These are phyloP conservation scores for Acanthoscelides obtectus DNA, from an alignment of 2,888 invertebrate genomes.

Conservation along the genomic window DNA sequence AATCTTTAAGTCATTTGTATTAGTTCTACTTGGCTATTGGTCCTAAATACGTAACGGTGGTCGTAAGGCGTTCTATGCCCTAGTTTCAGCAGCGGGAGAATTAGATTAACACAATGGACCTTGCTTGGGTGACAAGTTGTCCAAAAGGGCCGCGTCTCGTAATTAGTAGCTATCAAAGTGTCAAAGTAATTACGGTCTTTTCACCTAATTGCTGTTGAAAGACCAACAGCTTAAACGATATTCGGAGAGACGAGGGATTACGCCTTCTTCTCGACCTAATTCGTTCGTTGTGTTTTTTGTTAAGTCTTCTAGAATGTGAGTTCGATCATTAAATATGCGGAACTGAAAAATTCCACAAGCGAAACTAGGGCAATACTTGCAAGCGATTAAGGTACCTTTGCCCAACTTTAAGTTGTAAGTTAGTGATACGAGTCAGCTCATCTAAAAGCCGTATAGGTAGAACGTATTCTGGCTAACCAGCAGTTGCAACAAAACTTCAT, in stretches of 20 bases:
- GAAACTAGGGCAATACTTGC: too few relatives aligned
- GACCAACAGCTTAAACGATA: background rate
- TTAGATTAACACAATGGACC: slow-evolving; percentile 1
- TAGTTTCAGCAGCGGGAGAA: background rate
- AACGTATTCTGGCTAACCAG: too few relatives aligned
- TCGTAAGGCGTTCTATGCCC: background rate
- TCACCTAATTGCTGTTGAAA: slow-evolving; percentile 3
- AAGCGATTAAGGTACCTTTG: too few relatives aligned
- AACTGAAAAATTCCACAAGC: too few relatives aligned
- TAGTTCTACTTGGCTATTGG: too few relatives aligned
- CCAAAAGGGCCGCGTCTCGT: slow-evolving; percentile 5
- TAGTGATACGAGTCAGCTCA: too few relatives aligned
- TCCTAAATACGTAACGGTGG: background rate
- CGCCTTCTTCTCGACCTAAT: background rate
- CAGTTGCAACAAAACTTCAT: too few relatives aligned
- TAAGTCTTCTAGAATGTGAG: background rate
- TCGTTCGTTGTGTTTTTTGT: background rate
- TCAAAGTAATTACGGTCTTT: slow-evolving; percentile 10
- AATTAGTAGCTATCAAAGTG: slow-evolving; percentile 9
- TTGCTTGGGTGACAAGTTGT: slow-evolving; percentile 4
- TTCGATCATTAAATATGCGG: too few relatives aligned
- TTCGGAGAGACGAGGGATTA: background rate
- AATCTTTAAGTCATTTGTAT: too few relatives aligned
- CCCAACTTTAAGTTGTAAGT: too few relatives aligned
- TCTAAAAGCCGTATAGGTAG: too few relatives aligned